A percentile compares a stretch with the other conserved stretches of the same genome.
phyloP scores from a whole-genome alignment of 30 jellyfish, hydroid and myxozoan species.

The Cassiopea xamachana region DNA sequence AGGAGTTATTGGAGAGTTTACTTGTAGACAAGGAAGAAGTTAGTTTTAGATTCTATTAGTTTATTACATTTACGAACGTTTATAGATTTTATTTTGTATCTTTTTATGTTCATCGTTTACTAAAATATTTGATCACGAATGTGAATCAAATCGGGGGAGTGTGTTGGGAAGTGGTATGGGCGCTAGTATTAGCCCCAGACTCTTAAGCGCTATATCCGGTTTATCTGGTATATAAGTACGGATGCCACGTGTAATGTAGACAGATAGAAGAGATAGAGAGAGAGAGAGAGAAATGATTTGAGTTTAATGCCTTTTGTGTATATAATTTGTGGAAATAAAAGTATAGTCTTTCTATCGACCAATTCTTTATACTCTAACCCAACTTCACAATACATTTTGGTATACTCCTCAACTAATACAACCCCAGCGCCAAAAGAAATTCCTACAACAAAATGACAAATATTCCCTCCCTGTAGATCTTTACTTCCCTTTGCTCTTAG shows the following conservation, averaged over 20 bases:
- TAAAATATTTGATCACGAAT: constrained; percentile 22
- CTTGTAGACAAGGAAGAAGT: constrained; percentile 37
- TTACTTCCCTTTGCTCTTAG: no score
- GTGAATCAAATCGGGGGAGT: constrained; percentile 53
- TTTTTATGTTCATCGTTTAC: background rate
- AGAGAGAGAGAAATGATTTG: no score
- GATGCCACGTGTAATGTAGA: background rate
- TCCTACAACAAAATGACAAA: no score
- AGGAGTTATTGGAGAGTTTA: constrained; percentile 64
- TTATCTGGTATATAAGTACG: background rate
- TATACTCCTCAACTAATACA: no score
- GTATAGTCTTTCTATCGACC: no score
- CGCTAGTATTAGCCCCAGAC: background rate
- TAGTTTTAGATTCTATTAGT: background rate
- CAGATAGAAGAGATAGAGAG: no score
- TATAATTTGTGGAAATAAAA: no score
- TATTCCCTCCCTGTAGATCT: no score
- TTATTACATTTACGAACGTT: constrained; percentile 1
- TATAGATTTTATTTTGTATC: background rate
- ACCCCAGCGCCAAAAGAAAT: no score
- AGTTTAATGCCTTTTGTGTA: no score
- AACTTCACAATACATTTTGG: no score
- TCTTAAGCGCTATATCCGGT: background rate
- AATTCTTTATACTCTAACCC: no score
- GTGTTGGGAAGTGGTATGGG: constrained; percentile 17